Base-by-base conservation (phyloP, 2,113 vertebrate genomes). In the Pomatorhinus ruficollis region DNA sequence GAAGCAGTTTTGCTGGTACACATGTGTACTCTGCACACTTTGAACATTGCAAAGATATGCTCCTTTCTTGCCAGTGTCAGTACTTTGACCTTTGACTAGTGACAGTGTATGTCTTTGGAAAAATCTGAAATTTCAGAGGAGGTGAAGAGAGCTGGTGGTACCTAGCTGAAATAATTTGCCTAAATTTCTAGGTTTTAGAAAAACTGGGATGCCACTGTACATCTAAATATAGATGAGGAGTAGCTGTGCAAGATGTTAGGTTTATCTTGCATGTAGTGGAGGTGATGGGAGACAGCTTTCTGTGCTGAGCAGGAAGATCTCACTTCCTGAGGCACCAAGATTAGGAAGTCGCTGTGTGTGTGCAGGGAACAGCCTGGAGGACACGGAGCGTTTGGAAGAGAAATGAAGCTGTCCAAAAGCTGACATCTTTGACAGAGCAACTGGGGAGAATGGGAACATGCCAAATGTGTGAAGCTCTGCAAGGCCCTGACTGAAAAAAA, bases 391-490 rank as follows among this genome's bases (percentile, higher is more conserved):
- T 80, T 74, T 65, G 33, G 30, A 37, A 47, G 64, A 70, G 66
- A 96, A 95, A 83, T 54, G 69, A 69, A 77, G 45, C 57, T 83
- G 40, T 83, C 57, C 6, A 17, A 76, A 93, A 81, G 7, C 63
- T 95, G 80, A 65, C 45, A 66, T 74, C 75, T 93, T 88, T 92
- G 63, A 63, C 66, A 92, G 54, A 92, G 11, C 25, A 83, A 6
- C 33, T 5, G 2, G 20, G 50, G 42, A 92, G 63, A 74, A 83
- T 35, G 42, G 50, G 75, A 92, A 54, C 37, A 54, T 61, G 71
- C 70, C 71, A 93, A 70, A 76, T 21, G 28, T 33, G 44, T 56
- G 60, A 79, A 91, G 40, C 11, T 89, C 72, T 87, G 23, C 52
- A 85, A 31, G 21, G n/a, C 40, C 12, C 31, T 65, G 45, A 80